These are phyloP conservation scores for Steromphala cineraria DNA, from an alignment of 2,888 invertebrate species.

Conservation along the genomic window DNA sequence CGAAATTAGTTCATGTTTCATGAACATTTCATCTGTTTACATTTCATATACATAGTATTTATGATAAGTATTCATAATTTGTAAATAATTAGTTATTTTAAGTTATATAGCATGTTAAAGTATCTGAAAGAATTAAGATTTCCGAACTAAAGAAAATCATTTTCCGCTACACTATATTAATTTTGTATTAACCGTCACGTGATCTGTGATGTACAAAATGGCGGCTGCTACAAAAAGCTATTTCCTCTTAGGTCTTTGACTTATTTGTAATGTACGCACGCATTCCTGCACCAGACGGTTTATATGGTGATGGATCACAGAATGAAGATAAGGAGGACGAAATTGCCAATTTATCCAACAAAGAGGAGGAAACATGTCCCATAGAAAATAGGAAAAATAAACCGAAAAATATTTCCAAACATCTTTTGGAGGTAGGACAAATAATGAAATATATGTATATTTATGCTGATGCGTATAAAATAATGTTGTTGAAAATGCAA, in stretches of 20 bases:
- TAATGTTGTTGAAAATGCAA: neutral
- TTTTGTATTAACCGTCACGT: neutral
- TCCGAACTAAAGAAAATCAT: too few species aligned
- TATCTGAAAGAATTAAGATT: too few species aligned
- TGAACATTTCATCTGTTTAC: too few species aligned
- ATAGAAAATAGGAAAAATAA: neutral
- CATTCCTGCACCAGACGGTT: neutral
- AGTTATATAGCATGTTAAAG: too few species aligned
- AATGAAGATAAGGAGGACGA: neutral
- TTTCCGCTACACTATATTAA: neutral
- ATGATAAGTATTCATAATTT: too few species aligned
- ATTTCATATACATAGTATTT: too few species aligned
- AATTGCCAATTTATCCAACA: neutral
- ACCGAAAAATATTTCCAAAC: constrained; percentile 38
- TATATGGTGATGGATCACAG: neutral
- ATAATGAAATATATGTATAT: too few species aligned
- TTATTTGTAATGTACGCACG: neutral
- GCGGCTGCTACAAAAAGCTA: neutral
- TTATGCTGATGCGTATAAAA: neutral
- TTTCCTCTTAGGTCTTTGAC: neutral
- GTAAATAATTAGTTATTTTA: too few species aligned
- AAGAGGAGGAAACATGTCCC: neutral
- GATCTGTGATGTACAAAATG: neutral
- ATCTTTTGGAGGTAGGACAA: constrained; percentile 38
- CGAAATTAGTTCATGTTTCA: too few species aligned